Percentiles rank a stretch among this genome's conserved stretches.
phyloP scores from a whole-genome alignment of 2,888 invertebrate species.

The Trichacis sp. region DNA sequence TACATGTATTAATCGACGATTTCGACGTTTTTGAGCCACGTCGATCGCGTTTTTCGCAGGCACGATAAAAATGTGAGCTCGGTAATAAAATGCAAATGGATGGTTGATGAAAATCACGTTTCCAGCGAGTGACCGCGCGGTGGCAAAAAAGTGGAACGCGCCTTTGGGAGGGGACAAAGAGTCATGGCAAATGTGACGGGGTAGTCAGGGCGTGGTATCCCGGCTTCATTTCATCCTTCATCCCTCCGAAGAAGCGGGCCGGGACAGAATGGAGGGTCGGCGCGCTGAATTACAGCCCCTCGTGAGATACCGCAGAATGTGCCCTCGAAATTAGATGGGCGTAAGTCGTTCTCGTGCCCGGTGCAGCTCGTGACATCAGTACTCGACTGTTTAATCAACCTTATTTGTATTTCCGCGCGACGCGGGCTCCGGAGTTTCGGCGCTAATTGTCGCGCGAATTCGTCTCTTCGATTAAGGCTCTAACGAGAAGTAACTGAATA shows the following conservation, averaged over 20 bases:
- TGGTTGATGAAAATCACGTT: neutral
- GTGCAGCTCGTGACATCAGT: constrained; percentile 48
- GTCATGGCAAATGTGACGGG: constrained; percentile 40
- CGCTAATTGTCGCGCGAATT: neutral
- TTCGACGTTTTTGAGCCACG: neutral
- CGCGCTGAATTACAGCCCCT: constrained; percentile 65
- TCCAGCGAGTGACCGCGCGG: constrained; percentile 31
- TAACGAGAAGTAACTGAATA: too few relatives aligned
- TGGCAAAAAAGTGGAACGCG: constrained; percentile 26
- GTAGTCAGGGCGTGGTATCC: constrained; percentile 60
- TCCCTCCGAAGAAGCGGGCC: constrained; percentile 44
- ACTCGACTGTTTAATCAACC: constrained; percentile 25
- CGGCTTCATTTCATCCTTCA: constrained; percentile 61
- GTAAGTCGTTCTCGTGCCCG: constrained; percentile 58
- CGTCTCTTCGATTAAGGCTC: too few relatives aligned
- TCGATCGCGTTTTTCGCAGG: neutral
- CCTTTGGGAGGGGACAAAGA: constrained; percentile 30
- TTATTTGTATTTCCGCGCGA: neutral
- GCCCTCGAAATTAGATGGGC: constrained; percentile 66
- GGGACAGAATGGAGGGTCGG: constrained; percentile 31
- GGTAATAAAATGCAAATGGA: neutral
- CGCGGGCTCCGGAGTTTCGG: neutral
- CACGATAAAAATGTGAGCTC: neutral
- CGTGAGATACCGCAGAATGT: constrained; percentile 67
- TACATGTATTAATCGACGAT: neutral